Base-by-base conservation (phyloP, 2,113 vertebrate species). In the Ageneiosus marmoratus region DNA sequence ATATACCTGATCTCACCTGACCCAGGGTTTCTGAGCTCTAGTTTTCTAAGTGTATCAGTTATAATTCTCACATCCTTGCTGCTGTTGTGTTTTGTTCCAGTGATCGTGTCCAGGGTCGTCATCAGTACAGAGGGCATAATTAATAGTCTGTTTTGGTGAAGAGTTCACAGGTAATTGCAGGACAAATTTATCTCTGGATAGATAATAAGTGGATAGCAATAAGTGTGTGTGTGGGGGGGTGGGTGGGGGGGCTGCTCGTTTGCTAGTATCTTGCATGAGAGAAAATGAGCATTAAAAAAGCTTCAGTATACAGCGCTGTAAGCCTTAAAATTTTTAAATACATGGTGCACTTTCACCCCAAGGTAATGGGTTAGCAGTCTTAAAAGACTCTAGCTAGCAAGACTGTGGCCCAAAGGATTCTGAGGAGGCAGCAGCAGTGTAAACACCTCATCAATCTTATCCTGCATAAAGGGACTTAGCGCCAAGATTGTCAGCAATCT, bases 391-490 rank as follows among this genome's bases (percentile, higher is more conserved):
- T 51, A 32, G 46, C 72, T n/a, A 51, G 72, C 48, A 51, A 76
- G 73, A 55, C 51, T 20, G 24, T 3, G 0, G 18, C 51, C 24
- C 50, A 37, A 9, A 37, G 20, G 18, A 55, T 53, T 73, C 44
- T 22, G 50, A 53, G 32, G 20, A 55, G 27, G 18, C 11, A 29
- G 48, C 73, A 22, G 20, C 51, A 37, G 0, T 55, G 29, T 55
- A 76, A 34, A 76, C 46, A 29, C 46, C 70, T 55, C 73, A 76
- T 76, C 73, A 37, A 76, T 76, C 73, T 34, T 55, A 34, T 37
- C 7, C 73, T 7, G 50, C 32, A 13, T 22, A 55, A 76, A 76
- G 50, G 29, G 73, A 55, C n/a, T 75, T 53, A 32, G 72, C 46
- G 32, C 2, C 73, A 34, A 27, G 48, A 51, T 22, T 75, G 53